Evolutionary conservation across 2,888 invertebrate genomes (phyloP).

Genomic region (Orgyia antiqua): DNA sequence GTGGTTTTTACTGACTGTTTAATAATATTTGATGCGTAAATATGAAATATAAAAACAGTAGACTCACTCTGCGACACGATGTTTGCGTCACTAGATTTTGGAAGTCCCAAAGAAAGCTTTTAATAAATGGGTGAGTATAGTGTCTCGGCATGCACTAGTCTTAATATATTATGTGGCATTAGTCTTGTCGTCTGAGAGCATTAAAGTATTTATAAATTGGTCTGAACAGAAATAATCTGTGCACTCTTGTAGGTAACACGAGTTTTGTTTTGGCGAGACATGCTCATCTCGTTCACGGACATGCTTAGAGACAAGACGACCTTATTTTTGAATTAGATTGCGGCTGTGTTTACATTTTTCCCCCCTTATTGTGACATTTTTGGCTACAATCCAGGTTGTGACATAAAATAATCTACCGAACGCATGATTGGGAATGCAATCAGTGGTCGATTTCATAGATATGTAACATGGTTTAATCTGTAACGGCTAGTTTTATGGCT

Average conservation of each 20-base stretch:
- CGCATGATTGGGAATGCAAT: constrained; percentile 36
- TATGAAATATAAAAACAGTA: constrained; percentile 1
- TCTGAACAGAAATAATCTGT: constrained; percentile 33
- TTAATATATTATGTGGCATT: constrained; percentile 29
- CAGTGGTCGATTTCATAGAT: constrained; percentile 13
- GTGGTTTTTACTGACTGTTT: no score
- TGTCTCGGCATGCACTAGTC: constrained; percentile 29
- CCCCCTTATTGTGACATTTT: constrained; percentile 63
- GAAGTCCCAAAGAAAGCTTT: constrained; percentile 25
- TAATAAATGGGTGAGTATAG: constrained; percentile 27
- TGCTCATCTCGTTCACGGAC: constrained; percentile 37
- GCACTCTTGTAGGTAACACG: constrained; percentile 35
- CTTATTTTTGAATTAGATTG: constrained; percentile 70
- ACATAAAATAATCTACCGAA: constrained; percentile 51
- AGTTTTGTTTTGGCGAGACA: constrained; percentile 62
- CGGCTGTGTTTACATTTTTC: constrained; percentile 71
- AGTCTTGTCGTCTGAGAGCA: constrained; percentile 33
- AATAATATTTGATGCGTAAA: no score
- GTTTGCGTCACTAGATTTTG: constrained; percentile 12
- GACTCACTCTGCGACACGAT: constrained; percentile 10
- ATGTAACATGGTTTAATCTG: constrained; percentile 14
- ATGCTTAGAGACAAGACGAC: constrained; percentile 51
- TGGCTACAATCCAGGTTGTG: constrained; percentile 61
- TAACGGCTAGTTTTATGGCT: constrained; percentile 13
- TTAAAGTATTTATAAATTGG: constrained; percentile 32